Evolutionary conservation across 2,113 vertebrate species (phyloP).

Genomic region (Thalassarche chlororhynchos): DNA sequence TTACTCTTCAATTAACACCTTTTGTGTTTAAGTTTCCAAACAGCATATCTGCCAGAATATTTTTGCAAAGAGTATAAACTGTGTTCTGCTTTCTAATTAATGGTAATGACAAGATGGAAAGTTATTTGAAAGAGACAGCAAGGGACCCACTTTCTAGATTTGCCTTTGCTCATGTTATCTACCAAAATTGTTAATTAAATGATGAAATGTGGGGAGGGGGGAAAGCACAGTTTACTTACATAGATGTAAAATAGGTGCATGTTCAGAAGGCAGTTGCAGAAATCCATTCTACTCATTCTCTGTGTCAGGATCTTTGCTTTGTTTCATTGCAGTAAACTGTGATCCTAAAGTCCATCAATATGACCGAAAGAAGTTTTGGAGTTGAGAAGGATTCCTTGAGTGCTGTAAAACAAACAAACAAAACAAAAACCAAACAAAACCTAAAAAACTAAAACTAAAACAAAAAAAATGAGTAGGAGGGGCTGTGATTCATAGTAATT

Average conservation of each 20-base stretch:
- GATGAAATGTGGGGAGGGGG: conserved; percentile 37
- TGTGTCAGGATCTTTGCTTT: conserved; percentile 95
- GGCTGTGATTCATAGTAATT: conserved; percentile 70
- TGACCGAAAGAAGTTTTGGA: conserved; percentile 88
- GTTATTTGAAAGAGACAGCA: conserved; percentile 56
- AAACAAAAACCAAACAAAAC: conserved; percentile 7
- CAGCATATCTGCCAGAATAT: not conserved
- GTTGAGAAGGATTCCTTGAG: conserved; percentile 83
- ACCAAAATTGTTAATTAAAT: conserved; percentile 55
- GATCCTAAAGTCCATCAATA: conserved; percentile 95
- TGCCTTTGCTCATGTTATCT: conserved; percentile 85
- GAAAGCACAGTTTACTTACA: not conserved
- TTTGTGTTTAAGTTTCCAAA: not conserved
- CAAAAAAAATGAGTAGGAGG: conserved; percentile 68
- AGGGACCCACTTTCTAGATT: conserved; percentile 84
- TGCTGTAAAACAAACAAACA: conserved; percentile 73
- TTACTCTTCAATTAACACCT: not conserved
- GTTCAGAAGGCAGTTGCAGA: conserved; percentile 82
- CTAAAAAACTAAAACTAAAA: not conserved
- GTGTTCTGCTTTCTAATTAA: not conserved
- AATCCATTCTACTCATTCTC: conserved; percentile 88
- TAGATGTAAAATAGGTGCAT: conserved; percentile 79
- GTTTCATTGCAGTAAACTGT: conserved; percentile 95
- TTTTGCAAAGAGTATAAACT: not conserved
- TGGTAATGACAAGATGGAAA: not conserved